phyloP scores from a whole-genome alignment of 2,113 vertebrate species.

The Seriola aureovittata region DNA sequence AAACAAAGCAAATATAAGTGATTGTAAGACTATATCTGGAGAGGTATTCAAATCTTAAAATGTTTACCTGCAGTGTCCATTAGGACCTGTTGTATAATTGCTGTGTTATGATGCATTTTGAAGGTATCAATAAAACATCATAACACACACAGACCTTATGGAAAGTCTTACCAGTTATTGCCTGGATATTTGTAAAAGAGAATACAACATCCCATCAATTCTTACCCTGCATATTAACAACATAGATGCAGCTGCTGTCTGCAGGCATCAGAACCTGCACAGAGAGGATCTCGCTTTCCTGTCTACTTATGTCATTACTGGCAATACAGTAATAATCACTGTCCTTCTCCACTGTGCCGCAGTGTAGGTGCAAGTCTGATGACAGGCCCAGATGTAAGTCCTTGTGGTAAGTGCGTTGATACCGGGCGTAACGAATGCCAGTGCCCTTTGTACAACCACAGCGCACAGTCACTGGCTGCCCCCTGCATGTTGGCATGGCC shows the following conservation, averaged over 20 bases:
- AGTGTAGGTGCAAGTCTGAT: constrained; percentile 70
- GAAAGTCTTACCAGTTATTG: background rate
- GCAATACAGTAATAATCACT: constrained; percentile 69
- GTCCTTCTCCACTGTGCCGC: constrained; percentile 46
- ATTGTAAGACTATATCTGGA: background rate
- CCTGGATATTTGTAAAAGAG: background rate
- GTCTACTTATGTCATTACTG: constrained; percentile 67
- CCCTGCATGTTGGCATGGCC: constrained; percentile 70
- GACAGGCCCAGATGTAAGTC: constrained; percentile 24
- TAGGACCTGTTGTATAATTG: too few species aligned
- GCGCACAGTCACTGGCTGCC: constrained; percentile 67
- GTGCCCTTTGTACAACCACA: constrained; percentile 69
- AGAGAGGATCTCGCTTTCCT: constrained; percentile 62
- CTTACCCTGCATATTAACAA: constrained; percentile 70
- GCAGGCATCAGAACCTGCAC: constrained; percentile 64
- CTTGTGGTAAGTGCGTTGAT: constrained; percentile 37
- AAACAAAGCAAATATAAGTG: background rate
- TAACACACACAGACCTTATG: background rate
- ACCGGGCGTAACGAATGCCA: constrained; percentile 73
- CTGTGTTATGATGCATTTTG: too few species aligned
- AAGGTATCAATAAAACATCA: background rate
- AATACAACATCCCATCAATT: rapidly evolving
- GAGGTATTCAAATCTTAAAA: background rate
- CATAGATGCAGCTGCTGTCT: constrained; percentile 70
- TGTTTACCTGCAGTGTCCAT: background rate